Evolutionary conservation across 2,113 vertebrate species (phyloP).

Genomic region (Otocyon megalotis): DNA sequence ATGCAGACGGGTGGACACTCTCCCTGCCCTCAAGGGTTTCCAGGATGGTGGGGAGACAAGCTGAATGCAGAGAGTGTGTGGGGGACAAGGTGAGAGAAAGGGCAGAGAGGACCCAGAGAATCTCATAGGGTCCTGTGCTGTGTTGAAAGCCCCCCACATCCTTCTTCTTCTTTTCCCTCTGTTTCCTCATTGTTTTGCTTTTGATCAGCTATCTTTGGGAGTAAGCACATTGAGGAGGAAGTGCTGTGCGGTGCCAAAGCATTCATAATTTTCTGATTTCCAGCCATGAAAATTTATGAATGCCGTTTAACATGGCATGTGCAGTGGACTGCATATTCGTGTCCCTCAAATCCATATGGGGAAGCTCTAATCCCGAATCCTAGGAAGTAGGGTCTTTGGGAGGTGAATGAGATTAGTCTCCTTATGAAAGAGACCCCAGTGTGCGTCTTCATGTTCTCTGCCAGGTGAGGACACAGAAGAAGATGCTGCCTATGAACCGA

Average conservation of each 20-base stretch:
- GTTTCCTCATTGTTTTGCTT: not conserved
- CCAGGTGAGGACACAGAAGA: not conserved
- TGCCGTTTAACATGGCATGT: rapidly evolving
- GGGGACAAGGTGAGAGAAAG: rapidly evolving
- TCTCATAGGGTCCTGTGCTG: not conserved
- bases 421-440: not conserved
- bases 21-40: not conserved
- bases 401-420: not conserved
- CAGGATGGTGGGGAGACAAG: not conserved
- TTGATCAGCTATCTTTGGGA: not conserved
- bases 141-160: not conserved
- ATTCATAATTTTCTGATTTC: not conserved
- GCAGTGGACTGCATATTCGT: not conserved
- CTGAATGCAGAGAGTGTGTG: too few relatives aligned
- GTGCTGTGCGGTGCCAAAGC: not conserved
- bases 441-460: too few relatives aligned
- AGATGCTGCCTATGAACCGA: too few relatives aligned
- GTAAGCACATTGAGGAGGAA: not conserved
- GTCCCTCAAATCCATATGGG: not conserved
- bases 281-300: not conserved
- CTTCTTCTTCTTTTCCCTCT: not conserved
- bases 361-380: not conserved
- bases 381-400: not conserved
- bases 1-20: rapidly evolving
- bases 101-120: not conserved